Base-by-base conservation (phyloP, 2,113 vertebrate species). In the Morphnarchus princeps region DNA sequence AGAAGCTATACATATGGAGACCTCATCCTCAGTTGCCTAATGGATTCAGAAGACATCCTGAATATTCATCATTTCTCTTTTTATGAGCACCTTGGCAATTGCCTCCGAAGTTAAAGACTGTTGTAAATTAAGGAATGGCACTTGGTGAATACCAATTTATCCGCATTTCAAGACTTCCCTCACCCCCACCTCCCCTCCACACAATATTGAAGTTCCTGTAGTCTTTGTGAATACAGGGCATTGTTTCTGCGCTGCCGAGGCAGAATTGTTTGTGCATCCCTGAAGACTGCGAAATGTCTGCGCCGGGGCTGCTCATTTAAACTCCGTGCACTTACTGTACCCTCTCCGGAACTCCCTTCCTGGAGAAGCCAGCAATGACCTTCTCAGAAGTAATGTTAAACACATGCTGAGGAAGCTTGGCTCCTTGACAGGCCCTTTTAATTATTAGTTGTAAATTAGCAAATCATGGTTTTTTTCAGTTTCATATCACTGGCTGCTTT, bases 31-130 rank as follows among this genome's bases (percentile, higher is more conserved):
- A 31, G 96, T 97, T 96, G 96, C 98, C 97, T 98, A 98, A 98
- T 98, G 98, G 98, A 98, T 98, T 98, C 98, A 97, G 89, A 98
- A 98, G 98, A 98, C 98, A 98, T 98, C 98, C 98, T 98, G 98
- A 98, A 98, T 98, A 98, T 98, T 98, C 98, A 98, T 98, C 98
- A 98, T 98, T 97, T 97, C 97, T 97, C 97, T 97, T 98, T 98
- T 98, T 98, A 98, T 98, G 98, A 98, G 98, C 97, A 98, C 97
- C 98, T 98, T 98, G 98, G 98, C 98, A 98, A 98, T 98, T 98
- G 96, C 96, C 97, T 97, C 95, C 88, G 0, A 98, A 98, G 98
- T 97, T 97, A 97, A 98, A 98, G 97, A 96, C 98, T 97, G 98
- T 96, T 97, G 98, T 98, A 98, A 98, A 98, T 98, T 97, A 98